A percentile compares a stretch with the other conserved stretches of the same genome.
Conservation (phyloP, 2,888 invertebrate genomes). For the Opisthograptis luteolata region DNA sequence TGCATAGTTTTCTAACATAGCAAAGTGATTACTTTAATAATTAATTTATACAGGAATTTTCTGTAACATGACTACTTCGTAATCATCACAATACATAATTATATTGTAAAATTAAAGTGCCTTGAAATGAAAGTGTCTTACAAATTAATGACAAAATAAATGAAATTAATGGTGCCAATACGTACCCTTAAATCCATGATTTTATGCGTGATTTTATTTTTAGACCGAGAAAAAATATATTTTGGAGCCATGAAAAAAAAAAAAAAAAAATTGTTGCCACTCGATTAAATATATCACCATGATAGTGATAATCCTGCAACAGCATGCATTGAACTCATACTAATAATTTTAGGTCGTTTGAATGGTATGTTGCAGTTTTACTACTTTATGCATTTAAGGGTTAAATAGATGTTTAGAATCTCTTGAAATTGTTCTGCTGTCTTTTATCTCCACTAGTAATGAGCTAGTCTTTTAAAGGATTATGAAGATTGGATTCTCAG, state of each 20-base stretch:
- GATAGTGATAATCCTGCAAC: too few species aligned
- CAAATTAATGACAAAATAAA: slow-evolving; percentile 15
- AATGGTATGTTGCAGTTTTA: too few species aligned
- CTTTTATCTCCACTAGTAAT: slow-evolving; percentile 63
- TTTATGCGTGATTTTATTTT: too few species aligned
- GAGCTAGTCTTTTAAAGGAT: slow-evolving; percentile 49
- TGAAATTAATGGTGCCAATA: slow-evolving; percentile 58
- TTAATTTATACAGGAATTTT: slow-evolving; percentile 21
- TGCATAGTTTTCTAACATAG: slow-evolving; percentile 14
- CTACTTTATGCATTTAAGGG: too few species aligned
- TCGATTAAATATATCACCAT: too few species aligned
- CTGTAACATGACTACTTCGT: not conserved
- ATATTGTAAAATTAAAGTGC: slow-evolving; percentile 36
- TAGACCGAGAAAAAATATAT: too few species aligned
- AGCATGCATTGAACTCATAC: too few species aligned
- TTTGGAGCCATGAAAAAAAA: too few species aligned
- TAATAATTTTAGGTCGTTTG: too few species aligned
- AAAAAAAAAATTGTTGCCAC: too few species aligned
- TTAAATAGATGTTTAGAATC: slow-evolving; percentile 61
- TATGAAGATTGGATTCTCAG: not conserved
- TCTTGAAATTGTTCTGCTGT: slow-evolving; percentile 49
- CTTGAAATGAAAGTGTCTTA: slow-evolving; percentile 46
- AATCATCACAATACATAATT: slow-evolving; percentile 6
- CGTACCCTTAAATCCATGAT: too few species aligned
- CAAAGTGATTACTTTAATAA: not conserved